Evolutionary conservation across 2,797 vertebrate species (phyloP).

Genomic region (Telmatherina bonti): DNA sequence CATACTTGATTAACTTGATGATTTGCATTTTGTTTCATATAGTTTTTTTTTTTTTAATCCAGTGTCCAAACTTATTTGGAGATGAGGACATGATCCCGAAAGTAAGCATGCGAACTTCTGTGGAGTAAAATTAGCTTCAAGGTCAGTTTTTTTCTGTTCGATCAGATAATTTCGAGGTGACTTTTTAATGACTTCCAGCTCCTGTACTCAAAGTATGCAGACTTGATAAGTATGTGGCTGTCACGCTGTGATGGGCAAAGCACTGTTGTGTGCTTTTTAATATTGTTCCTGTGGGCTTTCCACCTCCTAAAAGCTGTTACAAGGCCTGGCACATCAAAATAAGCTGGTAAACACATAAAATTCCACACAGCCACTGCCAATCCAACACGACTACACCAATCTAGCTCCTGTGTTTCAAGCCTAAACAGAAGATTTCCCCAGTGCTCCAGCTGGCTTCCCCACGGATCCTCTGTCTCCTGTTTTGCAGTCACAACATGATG

Average conservation of each 20-base stretch:
- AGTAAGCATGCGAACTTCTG: neutral
- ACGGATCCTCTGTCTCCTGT: constrained; percentile 49
- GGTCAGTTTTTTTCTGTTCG: neutral
- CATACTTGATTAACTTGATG: no score
- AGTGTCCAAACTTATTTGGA: neutral
- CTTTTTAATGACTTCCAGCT: constrained; percentile 42
- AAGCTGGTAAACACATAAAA: constrained; percentile 74
- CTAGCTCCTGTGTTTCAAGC: constrained; percentile 67
- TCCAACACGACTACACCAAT: constrained; percentile 73
- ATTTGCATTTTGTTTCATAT: neutral
- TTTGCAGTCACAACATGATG: constrained; percentile 72
- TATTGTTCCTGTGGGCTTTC: constrained; percentile 53
- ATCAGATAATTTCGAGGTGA: constrained; percentile 34
- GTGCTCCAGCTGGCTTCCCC: constrained; percentile 62
- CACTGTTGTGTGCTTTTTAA: constrained; percentile 60
- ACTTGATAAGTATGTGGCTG: constrained; percentile 57
- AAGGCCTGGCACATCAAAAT: constrained; percentile 72
- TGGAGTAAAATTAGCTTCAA: neutral
- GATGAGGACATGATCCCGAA: neutral
- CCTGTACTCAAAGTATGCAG: constrained; percentile 10
- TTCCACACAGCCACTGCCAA: constrained; percentile 65
- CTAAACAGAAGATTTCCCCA: constrained; percentile 80
- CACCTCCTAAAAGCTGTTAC: constrained; percentile 69
- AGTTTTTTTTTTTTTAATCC: neutral
- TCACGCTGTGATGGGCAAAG: constrained; percentile 45